Base-by-base conservation (phyloP, 2,797 vertebrate species). In the Coregonus suidteri region DNA sequence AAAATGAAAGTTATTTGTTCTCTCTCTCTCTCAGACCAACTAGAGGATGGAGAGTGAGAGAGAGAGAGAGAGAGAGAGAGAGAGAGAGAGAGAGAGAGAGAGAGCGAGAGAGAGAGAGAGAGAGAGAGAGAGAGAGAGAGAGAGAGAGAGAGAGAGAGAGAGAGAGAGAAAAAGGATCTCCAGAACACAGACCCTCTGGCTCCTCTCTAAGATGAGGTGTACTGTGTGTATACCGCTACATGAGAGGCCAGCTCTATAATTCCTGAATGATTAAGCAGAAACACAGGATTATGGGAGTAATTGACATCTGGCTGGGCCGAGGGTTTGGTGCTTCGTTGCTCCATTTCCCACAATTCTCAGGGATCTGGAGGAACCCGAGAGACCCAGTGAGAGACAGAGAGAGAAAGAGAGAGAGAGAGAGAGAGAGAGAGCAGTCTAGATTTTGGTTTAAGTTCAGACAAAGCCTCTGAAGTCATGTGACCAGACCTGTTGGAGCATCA, bases 241-340 rank as follows among this genome's bases (percentile, higher is more conserved):
- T 15, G 4, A 59, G 18, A 66, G 30, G 25, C 7, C 56, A 59
- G 56, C 16, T 66, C 30, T 66, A 66, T 66, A 66, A 66, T 66
- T 66, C 64, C 30, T 66, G 64, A 66, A 66, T 66, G 64, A 66
- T 66, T 66, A 66, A 25, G 30, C 30, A 34, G 14, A 30, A 66
- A 66, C 64, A 66, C 64, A 34, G 30, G 64, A 66, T 66, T 34
- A 66, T 34, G 30, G 30, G 64, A 66, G 64, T 30, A 66, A 31
- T 14, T 66, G 30, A 66, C 64, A 66, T 14, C 14, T 66, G 11
- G 4, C 20, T 25, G 25, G 6, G 54, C 15, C 1, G 16, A n/a
- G 54, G 11, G 25, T 25, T 11, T 25, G 25, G 25, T 13, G 25
- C 4, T 30, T 30, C 11, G 11, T 15, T 66, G 25, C 30, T 31